Evolutionary conservation across 1,140 invertebrate genomes (phyloP).

Genomic region (Campoletis sonorensis): DNA sequence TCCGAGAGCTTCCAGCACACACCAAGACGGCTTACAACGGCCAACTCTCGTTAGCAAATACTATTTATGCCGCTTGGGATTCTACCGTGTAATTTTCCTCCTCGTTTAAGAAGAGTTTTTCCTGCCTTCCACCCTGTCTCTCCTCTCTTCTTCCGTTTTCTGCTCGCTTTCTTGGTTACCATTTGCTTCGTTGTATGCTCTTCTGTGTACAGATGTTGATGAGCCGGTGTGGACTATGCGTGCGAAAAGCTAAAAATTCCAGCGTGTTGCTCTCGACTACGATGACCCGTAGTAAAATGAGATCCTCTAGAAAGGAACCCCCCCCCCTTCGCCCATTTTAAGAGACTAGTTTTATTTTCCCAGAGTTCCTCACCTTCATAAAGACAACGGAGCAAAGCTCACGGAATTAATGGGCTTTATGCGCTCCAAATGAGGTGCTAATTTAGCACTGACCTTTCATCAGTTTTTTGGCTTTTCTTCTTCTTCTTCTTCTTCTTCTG

Average conservation of each 20-base stretch:
- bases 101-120: conserved; percentile 40
- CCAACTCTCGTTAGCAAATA: conserved; percentile 62
- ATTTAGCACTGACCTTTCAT: no score
- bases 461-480: no score
- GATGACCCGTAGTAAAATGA: conserved; percentile 1
- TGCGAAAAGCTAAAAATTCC: conserved; percentile 15
- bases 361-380: not conserved
- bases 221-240: not conserved
- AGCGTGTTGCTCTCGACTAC: not conserved
- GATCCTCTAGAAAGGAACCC: not conserved
- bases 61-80: conserved; percentile 57
- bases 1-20: conserved; percentile 19
- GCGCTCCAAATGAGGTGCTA: no score
- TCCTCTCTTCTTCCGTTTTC: not conserved
- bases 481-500: no score
- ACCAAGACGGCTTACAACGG: conserved; percentile 48
- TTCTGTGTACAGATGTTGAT: no score
- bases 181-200: not conserved
- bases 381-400: not conserved
- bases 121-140: conserved; percentile 9
- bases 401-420: no score
- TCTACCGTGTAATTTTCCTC: conserved; percentile 55
- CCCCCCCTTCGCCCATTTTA: no score
- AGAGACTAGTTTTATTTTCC: not conserved
- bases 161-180: not conserved